A percentile compares a stretch with the other conserved stretches of the same genome.
phyloP scores from a whole-genome alignment of 2,797 vertebrate species.

The Enteromius fasciolatus region DNA sequence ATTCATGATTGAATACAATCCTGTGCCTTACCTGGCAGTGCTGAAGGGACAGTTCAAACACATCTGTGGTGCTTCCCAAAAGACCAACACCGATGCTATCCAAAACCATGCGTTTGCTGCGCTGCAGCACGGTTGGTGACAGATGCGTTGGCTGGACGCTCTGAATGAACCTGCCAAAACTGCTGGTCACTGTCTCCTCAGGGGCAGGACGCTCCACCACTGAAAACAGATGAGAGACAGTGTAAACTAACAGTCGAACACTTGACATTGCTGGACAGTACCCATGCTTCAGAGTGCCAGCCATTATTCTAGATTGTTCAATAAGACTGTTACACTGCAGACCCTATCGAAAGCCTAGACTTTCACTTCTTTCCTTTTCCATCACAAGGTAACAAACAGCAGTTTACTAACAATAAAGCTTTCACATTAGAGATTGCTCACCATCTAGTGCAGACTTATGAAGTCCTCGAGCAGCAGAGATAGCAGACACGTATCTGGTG shows the following conservation, averaged over 20 bases:
- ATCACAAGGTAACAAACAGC: not conserved
- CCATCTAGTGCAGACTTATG: conserved; percentile 58
- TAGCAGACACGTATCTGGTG: conserved; percentile 26
- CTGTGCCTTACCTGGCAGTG: conserved; percentile 81
- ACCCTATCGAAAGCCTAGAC: not conserved
- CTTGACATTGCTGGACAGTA: not conserved
- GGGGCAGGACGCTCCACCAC: conserved; percentile 67
- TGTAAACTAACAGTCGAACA: not conserved
- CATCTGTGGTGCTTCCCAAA: conserved; percentile 83
- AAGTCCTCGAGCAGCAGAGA: conserved; percentile 35
- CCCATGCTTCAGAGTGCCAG: not conserved
- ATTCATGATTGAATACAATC: not conserved
- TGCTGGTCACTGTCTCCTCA: conserved; percentile 83
- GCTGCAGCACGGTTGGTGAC: conserved; percentile 74
- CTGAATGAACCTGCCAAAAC: conserved; percentile 84
- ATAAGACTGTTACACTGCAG: not conserved
- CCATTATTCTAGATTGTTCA: not conserved
- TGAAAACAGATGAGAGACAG: conserved; percentile 52
- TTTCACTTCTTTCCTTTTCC: not conserved
- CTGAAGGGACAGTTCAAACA: conserved; percentile 81
- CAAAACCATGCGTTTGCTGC: conserved; percentile 90
- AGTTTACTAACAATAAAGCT: not conserved
- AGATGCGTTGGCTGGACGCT: conserved; percentile 75
- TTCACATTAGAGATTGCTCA: conserved; percentile 32
- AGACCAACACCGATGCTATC: conserved; percentile 89